Evolutionary conservation across 2,113 vertebrate species (phyloP).

Genomic region (Calyptomena viridis): DNA sequence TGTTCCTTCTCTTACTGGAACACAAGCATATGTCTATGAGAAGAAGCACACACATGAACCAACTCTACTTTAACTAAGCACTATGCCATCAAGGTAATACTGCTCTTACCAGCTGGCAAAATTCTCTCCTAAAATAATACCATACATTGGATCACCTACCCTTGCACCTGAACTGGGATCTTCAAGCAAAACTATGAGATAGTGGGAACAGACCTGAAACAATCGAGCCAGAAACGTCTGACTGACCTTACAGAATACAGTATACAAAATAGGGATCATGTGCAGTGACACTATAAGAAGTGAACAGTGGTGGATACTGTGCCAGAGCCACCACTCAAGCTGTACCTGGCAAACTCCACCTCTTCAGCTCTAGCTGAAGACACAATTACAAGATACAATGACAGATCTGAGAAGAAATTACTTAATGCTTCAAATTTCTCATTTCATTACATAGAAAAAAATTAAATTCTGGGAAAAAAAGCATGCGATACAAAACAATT

Average conservation of each 20-base stretch:
- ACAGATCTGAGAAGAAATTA: not conserved
- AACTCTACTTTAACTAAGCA: not conserved
- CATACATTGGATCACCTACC: not conserved
- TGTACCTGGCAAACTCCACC: not conserved
- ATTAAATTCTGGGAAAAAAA: not conserved
- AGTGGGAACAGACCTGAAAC: not conserved
- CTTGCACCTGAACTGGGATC: not conserved
- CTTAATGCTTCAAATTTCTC: not conserved
- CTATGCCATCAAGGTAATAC: not conserved
- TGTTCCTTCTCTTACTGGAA: not conserved
- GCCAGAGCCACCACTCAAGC: not conserved
- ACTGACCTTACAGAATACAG: not conserved
- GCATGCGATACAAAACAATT: not conserved
- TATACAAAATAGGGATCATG: rapidly evolving
- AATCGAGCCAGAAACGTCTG: not conserved
- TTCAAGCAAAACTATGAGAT: not conserved
- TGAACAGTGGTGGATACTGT: not conserved
- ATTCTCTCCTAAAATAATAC: not conserved
- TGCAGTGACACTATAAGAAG: not conserved
- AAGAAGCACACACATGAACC: not conserved
- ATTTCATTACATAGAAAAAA: not conserved
- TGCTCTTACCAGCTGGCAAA: not conserved
- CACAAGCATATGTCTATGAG: not conserved
- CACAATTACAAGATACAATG: not conserved
- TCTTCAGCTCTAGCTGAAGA: not conserved